phyloP scores from a whole-genome alignment of 92 coral and sea anemone genomes.

The Bergia sp. region DNA sequence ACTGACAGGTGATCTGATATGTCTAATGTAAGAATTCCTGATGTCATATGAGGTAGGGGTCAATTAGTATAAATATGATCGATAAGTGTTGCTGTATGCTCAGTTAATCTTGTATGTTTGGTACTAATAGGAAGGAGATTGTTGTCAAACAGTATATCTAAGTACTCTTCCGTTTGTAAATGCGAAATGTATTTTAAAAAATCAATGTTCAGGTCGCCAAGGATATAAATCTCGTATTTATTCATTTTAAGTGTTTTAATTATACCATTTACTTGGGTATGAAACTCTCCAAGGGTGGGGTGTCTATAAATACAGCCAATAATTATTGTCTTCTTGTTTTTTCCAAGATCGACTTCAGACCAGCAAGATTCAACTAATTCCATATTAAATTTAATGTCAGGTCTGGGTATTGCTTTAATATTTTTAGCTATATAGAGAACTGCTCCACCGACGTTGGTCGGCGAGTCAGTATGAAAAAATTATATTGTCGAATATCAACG shows the following conservation, averaged over 20 bases:
- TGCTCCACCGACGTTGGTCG: conserved; percentile 68
- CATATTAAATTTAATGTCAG: conserved; percentile 56
- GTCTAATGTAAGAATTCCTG: conserved; percentile 57
- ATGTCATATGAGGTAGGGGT: conserved; percentile 21
- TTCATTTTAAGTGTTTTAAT: conserved; percentile 21
- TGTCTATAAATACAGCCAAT: conserved; percentile 64
- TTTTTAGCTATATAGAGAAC: conserved; percentile 49
- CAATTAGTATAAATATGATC: conserved; percentile 68
- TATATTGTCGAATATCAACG: conserved; percentile 51
- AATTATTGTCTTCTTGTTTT: conserved; percentile 31
- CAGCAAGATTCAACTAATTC: conserved; percentile 55
- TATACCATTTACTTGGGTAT: conserved; percentile 39
- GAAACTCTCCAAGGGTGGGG: conserved; percentile 48
- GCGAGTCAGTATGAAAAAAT: conserved; percentile 58
- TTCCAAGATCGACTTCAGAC: conserved; percentile 34
- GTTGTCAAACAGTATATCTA: conserved; percentile 54
- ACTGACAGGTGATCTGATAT: conserved; percentile 64
- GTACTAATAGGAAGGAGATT: conserved; percentile 59
- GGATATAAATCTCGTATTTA: conserved; percentile 49
- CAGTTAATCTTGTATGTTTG: conserved; percentile 65
- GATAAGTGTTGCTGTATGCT: conserved; percentile 58
- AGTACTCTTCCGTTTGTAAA: conserved; percentile 48
- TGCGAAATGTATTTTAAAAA: conserved; percentile 51
- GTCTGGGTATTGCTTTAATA: conserved; percentile 55
- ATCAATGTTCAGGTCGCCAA: conserved; percentile 63